Evolutionary conservation across 2,113 vertebrate genomes (phyloP), one percentile per base, ranked within the genome.

Genomic region (Dromas ardeola): DNA sequence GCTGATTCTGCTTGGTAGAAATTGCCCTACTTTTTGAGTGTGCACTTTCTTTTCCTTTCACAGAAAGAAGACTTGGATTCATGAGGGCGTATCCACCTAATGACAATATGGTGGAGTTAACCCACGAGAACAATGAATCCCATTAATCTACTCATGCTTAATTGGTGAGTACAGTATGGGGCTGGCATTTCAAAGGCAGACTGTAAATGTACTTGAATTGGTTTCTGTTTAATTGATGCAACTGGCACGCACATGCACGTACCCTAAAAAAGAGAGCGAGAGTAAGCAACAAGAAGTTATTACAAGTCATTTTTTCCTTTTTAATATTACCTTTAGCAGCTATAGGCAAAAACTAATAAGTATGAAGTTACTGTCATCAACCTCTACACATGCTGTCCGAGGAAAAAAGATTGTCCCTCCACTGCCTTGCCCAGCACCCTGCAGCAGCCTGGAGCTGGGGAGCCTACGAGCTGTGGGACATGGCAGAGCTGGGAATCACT

Each of bases 221-320:
- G 90, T 97, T 98, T 93, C 79, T 96, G 88, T 96, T 97, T 97
- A 97, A 96, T 96, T 98, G 96, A 97, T 98, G 96, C 90, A 98
- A 97, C 80, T 96, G 95, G 83, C 88, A 96, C n/a, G 93, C 55
- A 92, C 79, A 92, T 43, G 77, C 55, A 90, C 3, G 5, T 77
- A 97, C 58, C 89, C 73, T 93, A 91, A 95, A 96, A 93, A 71
- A 92, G 45, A 93, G 67, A 92, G 29, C 2, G 2, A 73, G 43
- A 50, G 65, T 81, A 96, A 93, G 78, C 15, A 90, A 88, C 53
- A 86, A 93, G 77, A 91, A 96, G 20, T 47, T 74, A 91, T 49
- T 95, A 72, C 79, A 88, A 90, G 63, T 96, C 65, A 53, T 67
- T 22, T 90, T 97, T 93, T 79, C 40, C 52, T 84, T 97, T 96